Base-by-base conservation (phyloP, 2,113 vertebrate species). In the Chamaea fasciata region DNA sequence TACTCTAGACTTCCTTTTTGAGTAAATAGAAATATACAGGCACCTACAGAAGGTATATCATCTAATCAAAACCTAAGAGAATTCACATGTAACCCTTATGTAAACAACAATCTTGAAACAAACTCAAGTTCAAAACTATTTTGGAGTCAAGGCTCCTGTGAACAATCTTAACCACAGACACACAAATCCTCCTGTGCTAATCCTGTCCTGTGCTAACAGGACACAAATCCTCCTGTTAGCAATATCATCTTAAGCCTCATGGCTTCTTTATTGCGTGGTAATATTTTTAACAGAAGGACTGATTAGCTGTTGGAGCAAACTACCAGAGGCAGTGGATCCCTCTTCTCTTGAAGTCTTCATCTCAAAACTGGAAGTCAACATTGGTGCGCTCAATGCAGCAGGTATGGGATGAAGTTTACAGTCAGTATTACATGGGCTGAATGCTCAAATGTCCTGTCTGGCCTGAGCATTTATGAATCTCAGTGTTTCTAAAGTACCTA, bases 131-230 rank as follows among this genome's bases (percentile, higher is more conserved):
- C 22, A 77, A 88, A 92, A 52, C 11, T 91, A 42, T 74, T 11
- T 57, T 47, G 44, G 23, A 55, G 5, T 62, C 83, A 55, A 90
- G n/a, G 3, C 15, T 73, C 28, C 23, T 0, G 0, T 3, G 4
- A 47, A 77, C 44, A 74, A 20, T 56, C 24, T 74, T 90, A 74
- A 81, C 69, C 76, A 63, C 13, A 74, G 41, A 75, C 28, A 56
- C 3, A 27, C 17, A 77, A n/a, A n/a, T n/a, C n/a, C n/a, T n/a
- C n/a, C n/a, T n/a, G n/a, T n/a, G n/a, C n/a, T n/a, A n/a, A n/a
- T n/a, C n/a, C n/a, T n/a, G n/a, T n/a, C n/a, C n/a, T n/a, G n/a
- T n/a, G n/a, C n/a, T n/a, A n/a, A n/a, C n/a, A n/a, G n/a, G n/a
- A 31, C 27, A 87, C 47, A 91, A 82, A 89, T 56, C 39, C 24